A percentile compares a stretch with the other conserved stretches of the same genome.
phyloP scores from a whole-genome alignment of 2,888 invertebrate genomes.

The Acanthosoma haemorrhoidale region DNA sequence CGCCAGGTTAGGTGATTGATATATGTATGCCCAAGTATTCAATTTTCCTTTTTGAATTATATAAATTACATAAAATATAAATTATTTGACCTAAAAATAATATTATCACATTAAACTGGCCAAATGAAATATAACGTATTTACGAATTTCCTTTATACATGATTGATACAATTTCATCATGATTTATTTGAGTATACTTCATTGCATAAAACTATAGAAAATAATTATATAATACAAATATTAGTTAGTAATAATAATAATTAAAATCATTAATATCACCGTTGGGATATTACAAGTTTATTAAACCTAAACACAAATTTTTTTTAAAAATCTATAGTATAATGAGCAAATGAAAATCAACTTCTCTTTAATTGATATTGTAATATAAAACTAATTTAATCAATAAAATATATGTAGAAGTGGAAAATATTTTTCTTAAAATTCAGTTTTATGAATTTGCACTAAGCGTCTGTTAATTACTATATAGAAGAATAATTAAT shows the following conservation, averaged over 20 bases:
- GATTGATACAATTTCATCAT: constrained; percentile 16
- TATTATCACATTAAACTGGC: neutral
- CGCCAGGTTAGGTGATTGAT: too few relatives aligned
- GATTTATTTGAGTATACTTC: constrained; percentile 26
- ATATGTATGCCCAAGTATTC: too few relatives aligned
- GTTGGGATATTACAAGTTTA: neutral
- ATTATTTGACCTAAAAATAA: neutral
- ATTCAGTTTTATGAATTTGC: neutral
- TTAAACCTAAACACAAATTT: neutral
- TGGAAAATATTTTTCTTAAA: constrained; percentile 7
- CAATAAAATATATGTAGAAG: neutral
- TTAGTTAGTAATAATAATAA: neutral
- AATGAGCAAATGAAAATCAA: neutral
- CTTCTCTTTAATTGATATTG: neutral
- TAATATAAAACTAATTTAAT: neutral
- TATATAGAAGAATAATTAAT: constrained; percentile 11
- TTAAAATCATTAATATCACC: neutral
- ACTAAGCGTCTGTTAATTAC: constrained; percentile 18
- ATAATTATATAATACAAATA: constrained; percentile 1
- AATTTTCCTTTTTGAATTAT: too few relatives aligned
- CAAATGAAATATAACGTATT: neutral
- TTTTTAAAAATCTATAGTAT: neutral
- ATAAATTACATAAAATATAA: too few relatives aligned
- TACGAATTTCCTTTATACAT: constrained; percentile 11
- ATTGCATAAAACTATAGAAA: constrained; percentile 23